A percentile compares a stretch with the other conserved stretches of the same genome.
These are phyloP conservation scores for Lithophane ornitopus DNA, from an alignment of 2,888 invertebrate genomes.

Conservation along the genomic window DNA sequence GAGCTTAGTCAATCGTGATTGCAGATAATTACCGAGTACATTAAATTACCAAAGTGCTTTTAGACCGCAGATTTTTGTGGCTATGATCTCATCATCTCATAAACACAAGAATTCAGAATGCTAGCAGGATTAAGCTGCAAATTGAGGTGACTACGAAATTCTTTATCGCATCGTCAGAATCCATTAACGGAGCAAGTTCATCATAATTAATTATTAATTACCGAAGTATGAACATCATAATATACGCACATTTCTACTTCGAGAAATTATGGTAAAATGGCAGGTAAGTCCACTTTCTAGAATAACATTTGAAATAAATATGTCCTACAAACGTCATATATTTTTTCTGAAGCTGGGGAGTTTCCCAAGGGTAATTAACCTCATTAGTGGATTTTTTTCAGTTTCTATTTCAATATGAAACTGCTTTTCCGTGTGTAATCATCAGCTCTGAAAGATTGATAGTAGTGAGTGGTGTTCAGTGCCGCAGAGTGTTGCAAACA, in stretches of 20 bases:
- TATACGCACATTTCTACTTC: conserved; percentile 18
- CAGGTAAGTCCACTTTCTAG: conserved; percentile 35
- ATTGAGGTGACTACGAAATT: not conserved
- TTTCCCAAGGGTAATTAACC: conserved; percentile 41
- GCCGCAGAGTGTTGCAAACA: conserved; percentile 44
- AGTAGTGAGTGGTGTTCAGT: conserved; percentile 10
- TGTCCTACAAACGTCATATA: not conserved
- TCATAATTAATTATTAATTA: conserved; percentile 15
- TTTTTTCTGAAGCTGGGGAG: conserved; percentile 1
- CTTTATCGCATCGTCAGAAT: conserved; percentile 1
- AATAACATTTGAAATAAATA: conserved; percentile 8
- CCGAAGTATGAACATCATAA: no score
- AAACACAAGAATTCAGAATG: conserved; percentile 17
- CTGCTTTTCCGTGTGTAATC: conserved; percentile 17
- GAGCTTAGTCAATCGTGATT: conserved; percentile 36
- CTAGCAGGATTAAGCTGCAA: conserved; percentile 13
- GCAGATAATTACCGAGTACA: conserved; percentile 55
- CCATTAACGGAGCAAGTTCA: conserved; percentile 24
- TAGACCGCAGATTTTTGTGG: conserved; percentile 29
- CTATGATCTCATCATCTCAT: conserved; percentile 21
- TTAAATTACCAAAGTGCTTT: conserved; percentile 48
- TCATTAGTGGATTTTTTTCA: conserved; percentile 18
- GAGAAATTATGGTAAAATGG: conserved; percentile 8
- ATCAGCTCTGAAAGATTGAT: conserved; percentile 40
- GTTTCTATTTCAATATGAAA: not conserved